Evolutionary conservation across 2,113 vertebrate genomes (phyloP).

Genomic region (Spheniscus mendiculus): DNA sequence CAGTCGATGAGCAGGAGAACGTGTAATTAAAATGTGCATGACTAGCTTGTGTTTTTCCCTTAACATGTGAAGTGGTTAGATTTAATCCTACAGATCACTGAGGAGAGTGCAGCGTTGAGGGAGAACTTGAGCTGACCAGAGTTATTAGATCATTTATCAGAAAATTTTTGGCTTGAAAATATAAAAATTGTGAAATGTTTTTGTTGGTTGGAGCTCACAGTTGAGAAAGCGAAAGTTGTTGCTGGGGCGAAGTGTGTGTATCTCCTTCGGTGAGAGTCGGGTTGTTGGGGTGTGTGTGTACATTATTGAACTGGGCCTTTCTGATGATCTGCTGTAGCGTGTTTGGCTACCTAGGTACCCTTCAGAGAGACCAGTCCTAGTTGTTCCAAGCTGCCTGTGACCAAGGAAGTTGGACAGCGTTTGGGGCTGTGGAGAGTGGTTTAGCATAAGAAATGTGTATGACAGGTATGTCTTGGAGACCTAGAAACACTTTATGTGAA

Average conservation of each 20-base stretch:
- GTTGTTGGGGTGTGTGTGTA: not conserved
- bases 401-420: not conserved
- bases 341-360: not conserved
- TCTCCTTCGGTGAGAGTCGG: not conserved
- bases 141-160: not conserved
- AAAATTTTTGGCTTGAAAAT: not conserved
- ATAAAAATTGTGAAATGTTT: not conserved
- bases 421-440: not conserved
- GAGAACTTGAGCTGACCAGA: not conserved
- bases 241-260: not conserved
- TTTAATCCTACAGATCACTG: not conserved
- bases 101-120: not conserved
- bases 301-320: rapidly evolving
- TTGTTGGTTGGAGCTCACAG: not conserved
- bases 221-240: not conserved
- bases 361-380: not conserved
- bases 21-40: not conserved
- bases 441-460: not conserved
- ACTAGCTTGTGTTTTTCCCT: not conserved
- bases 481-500: not conserved
- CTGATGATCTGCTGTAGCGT: not conserved
- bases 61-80: not conserved
- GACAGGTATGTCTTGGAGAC: not conserved
- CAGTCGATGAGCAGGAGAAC: not conserved
- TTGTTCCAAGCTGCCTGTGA: not conserved